Evolutionary conservation across 2,113 vertebrate genomes (phyloP).

Genomic region (Guaruba guarouba): DNA sequence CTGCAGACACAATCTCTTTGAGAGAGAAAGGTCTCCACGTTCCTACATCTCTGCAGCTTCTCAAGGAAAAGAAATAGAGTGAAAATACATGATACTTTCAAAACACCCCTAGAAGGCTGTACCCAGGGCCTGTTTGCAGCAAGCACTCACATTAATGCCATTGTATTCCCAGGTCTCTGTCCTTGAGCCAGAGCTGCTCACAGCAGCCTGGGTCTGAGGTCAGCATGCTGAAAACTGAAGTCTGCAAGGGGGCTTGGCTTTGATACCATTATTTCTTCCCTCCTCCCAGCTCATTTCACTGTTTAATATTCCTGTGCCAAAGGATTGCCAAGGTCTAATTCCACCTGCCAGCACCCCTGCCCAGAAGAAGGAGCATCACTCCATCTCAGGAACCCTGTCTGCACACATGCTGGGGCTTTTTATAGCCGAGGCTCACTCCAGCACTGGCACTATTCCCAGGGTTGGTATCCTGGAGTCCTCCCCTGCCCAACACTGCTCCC

Average conservation of each 20-base stretch:
- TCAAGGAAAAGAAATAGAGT: neutral
- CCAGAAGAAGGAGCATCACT: neutral
- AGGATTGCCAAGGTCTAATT: neutral
- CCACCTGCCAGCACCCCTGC: neutral
- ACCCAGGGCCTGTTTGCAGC: neutral
- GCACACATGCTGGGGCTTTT: neutral
- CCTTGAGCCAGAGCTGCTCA: neutral
- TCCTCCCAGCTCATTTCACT: neutral
- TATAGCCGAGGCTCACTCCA: neutral
- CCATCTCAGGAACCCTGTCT: rapidly evolving
- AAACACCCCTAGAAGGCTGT: neutral
- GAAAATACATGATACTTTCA: neutral
- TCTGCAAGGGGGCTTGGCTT: neutral
- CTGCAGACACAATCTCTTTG: neutral
- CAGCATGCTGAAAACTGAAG: neutral
- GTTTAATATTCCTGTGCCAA: neutral
- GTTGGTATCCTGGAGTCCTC: neutral
- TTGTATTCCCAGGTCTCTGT: neutral
- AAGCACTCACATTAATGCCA: neutral
- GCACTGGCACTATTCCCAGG: neutral
- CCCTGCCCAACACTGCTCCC: rapidly evolving
- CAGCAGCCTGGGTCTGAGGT: neutral
- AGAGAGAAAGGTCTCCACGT: neutral
- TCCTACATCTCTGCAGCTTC: neutral
- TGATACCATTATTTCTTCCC: neutral